Base-by-base conservation (phyloP, 2,888 invertebrate genomes). In the Polietes domitor region DNA sequence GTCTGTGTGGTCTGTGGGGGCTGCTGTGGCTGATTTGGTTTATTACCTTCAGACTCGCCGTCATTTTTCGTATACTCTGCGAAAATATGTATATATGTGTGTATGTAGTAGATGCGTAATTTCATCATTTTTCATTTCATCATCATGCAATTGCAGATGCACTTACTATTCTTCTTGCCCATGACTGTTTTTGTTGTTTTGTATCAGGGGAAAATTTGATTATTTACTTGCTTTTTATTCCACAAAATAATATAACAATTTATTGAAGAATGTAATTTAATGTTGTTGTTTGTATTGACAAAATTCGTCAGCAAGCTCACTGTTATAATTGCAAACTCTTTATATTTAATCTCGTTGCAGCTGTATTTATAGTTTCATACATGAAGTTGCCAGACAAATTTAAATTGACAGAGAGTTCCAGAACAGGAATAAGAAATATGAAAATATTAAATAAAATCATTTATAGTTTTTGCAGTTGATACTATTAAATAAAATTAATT, bases 111-210 rank as follows among this genome's bases (percentile, higher is more conserved):
- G 12, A 55, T 63, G 10, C 41, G 15, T n/a, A 32, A 12, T 41
- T 41, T 41, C 41, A 12, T 12, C 15, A 41, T 41, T 2, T 41
- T 12, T 5, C 41, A 32, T 41, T 12, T 10, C 2, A 79, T 21
- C 28, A 37, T 63, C 65, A 37, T 65, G 0, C n/a, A 12, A 15
- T 63, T 24, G n/a, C 15, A 61, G 43, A 1, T 15, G 28, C 55
- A 79, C 86, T 77, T 47, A 85, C 85, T 85, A 37, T 85, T 86
- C 65, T 86, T 86, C 37, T 53, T 83, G 63, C 85, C 86, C 86
- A 86, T 86, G 50, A 68, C 77, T 32, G 5, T 19, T 63, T n/a
- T 15, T 58, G 26, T 70, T n/a, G n/a, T n/a, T n/a, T 21, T 32
- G 32, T 32, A n/a, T 32, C 17, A 17, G 17, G 17, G 17, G 24